phyloP scores from a whole-genome alignment of 2,888 invertebrate genomes.

The Habroteleia sp. region DNA sequence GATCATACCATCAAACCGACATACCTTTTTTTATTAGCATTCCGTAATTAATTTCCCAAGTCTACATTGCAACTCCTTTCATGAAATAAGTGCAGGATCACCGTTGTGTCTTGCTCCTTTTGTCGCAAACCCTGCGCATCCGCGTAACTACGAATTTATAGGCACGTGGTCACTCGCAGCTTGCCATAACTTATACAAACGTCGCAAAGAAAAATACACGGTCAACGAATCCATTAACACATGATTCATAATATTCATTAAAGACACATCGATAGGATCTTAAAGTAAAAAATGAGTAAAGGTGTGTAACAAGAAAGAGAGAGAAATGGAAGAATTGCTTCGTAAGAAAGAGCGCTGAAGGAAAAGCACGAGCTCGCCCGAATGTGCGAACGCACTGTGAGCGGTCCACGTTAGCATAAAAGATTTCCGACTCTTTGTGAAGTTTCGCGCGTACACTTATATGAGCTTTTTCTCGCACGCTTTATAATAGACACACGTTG shows the following conservation, averaged over 20 bases:
- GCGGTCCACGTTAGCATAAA: slow-evolving; percentile 75
- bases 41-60: slow-evolving; percentile 51
- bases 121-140: slow-evolving; percentile 12
- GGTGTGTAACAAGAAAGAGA: slow-evolving; percentile 3
- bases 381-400: slow-evolving; percentile 79
- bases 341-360: slow-evolving; percentile 32
- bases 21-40: slow-evolving; percentile 69
- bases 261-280: slow-evolving; percentile 29
- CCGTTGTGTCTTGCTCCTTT: not conserved
- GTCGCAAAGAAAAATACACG: slow-evolving; percentile 21
- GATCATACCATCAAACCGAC: slow-evolving; percentile 76
- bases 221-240: slow-evolving; percentile 45
- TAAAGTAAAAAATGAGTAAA: slow-evolving; percentile 7
- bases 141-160: slow-evolving; percentile 4
- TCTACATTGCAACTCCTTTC: no score
- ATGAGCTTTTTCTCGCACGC: slow-evolving; percentile 66
- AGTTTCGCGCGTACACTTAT: slow-evolving; percentile 66
- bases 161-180: slow-evolving; percentile 3
- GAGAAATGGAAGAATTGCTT: slow-evolving; percentile 28
- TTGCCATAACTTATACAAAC: slow-evolving; percentile 19
- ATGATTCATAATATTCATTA: slow-evolving; percentile 53
- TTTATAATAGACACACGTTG: slow-evolving; percentile 71
- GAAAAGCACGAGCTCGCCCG: slow-evolving; percentile 65
- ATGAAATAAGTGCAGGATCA: not conserved
- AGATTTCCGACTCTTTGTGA: slow-evolving; percentile 79